Base-by-base conservation (phyloP, 2,113 vertebrate species). In the Carassius gibelio region DNA sequence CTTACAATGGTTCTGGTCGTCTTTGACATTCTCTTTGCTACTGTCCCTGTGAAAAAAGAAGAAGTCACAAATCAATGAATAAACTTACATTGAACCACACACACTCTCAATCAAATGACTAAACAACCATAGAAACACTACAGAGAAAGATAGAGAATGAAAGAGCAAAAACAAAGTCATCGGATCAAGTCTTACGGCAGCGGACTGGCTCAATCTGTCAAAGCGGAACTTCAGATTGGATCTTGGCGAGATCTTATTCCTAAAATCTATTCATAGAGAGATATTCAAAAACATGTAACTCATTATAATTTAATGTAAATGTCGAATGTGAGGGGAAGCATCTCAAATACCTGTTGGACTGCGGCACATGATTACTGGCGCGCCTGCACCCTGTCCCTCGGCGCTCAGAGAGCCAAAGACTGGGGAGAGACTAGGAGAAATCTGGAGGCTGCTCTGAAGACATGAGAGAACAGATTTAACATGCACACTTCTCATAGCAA, bases 221-320 rank as follows among this genome's bases (percentile, higher is more conserved):
- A 98, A 98, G 82, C 97, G 96, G 85, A 99, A 98, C 92, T 97
- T 98, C 90, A 98, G 95, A 92, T 96, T 98, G 75, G 96, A 96
- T 92, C 97, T 94, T 0, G 97, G 97, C 21, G 97, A 98, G 88
- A 95, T 97, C 88, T 95, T 98, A 93, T 93, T 97, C 91, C 95
- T 98, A 80, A 92, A 64, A 88, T 99, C 98, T 98, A 90, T 87
- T 86, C 85, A 50, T 30, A 59, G 59, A 86, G 86, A 85, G 30
- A 81, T 14, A 80, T 2, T 30, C 68, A 82, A 66, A 15, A 71
- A 68, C 57, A 3, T 0, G 9, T 7, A 1, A 14, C 7, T n/a
- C 1, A 62, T 50, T 30, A 21, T 26, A 26, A 26, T 52, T 83
- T 7, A 48, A 71, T 64, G 42, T 0, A 26, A 13, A 68, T 4